phyloP scores from a whole-genome alignment of 2,797 vertebrate genomes.

The Decapterus maruadsi region DNA sequence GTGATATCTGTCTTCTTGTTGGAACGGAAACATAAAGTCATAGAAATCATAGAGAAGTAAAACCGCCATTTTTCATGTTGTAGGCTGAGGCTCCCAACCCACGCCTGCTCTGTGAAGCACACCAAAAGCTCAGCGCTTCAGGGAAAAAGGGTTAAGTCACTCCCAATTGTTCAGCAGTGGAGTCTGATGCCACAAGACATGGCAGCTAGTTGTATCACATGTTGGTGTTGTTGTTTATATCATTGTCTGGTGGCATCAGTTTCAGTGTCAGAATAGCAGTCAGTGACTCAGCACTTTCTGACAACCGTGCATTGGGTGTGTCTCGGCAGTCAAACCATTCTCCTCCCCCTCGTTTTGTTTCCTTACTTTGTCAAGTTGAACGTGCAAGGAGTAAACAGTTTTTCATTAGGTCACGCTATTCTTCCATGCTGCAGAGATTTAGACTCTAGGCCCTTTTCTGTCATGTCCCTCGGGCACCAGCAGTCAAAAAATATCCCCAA shows the following conservation, averaged over 20 bases:
- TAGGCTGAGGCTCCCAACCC: constrained; percentile 8
- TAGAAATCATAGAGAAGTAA: not conserved
- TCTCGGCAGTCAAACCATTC: not conserved
- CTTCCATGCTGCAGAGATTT: constrained; percentile 33
- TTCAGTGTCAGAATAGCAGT: constrained; percentile 25
- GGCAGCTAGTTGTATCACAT: constrained; percentile 51
- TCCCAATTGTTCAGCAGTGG: constrained; percentile 41
- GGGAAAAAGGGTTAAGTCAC: constrained; percentile 44
- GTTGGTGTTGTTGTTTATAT: constrained; percentile 43
- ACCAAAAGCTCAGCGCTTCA: constrained; percentile 28
- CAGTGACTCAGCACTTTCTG: constrained; percentile 39
- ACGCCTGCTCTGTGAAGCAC: constrained; percentile 33
- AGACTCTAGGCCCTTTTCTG: constrained; percentile 39
- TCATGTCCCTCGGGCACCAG: constrained; percentile 26
- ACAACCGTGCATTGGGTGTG: constrained; percentile 1
- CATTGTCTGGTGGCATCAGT: constrained; percentile 44
- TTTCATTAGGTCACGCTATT: constrained; percentile 43
- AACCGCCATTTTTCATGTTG: constrained; percentile 28
- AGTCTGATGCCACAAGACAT: constrained; percentile 51
- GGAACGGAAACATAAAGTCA: constrained; percentile 36
- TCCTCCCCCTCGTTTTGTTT: not conserved
- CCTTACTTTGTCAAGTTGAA: constrained; percentile 26
- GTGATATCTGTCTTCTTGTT: constrained; percentile 26
- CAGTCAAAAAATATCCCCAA: constrained; percentile 47
- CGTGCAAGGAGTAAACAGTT: constrained; percentile 14